Base-by-base conservation (phyloP, 2,113 vertebrate genomes). In the Prolemur simus region DNA sequence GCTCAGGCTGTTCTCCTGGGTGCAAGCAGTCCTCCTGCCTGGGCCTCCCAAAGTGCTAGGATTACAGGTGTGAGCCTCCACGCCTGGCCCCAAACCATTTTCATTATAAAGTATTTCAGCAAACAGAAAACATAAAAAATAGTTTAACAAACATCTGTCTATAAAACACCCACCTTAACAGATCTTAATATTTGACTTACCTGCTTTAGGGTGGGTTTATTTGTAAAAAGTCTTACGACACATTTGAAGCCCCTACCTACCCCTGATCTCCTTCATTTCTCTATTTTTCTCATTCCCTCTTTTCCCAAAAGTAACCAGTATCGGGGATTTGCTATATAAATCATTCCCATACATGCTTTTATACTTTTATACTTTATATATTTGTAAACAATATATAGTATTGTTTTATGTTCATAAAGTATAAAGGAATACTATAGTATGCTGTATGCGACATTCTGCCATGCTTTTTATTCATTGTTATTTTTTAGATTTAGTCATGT, bases 51-150 rank as follows among this genome's bases (percentile, higher is more conserved):
- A 63, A 63, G 27, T 63, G 25, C 60, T 63, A 63, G 60, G 60
- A 63, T 29, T 63, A 63, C 25, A 63, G 60, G 60, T 29, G 27
- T 63, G 60, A 63, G 25, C 60, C 25, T 4, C 11, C 4, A 25
- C 11, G 10, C 60, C 25, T 63, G 60, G 60, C 60, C 60, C 60
- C 27, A 63, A 29, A 63, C 10, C 60, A 63, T 63, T 29, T 63
- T 27, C 21, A 80, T 86, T 93, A 73, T 78, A 87, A 95, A 96
- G 87, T 92, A 92, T 82, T 96, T 76, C 80, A 56, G 32, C 21
- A 80, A 74, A 81, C 29, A 77, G 34, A 86, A 89, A 94, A 87
- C 64, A 87, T n/a, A 76, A 86, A 95, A 96, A 69, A 78, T 32
- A 77, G 37, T 76, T 93, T 49, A 89, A 52, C 25, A 91, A 87